A percentile compares a stretch with the other conserved stretches of the same genome.
Conservation (phyloP, 2,888 invertebrate species). For the Eristalis tenax region DNA sequence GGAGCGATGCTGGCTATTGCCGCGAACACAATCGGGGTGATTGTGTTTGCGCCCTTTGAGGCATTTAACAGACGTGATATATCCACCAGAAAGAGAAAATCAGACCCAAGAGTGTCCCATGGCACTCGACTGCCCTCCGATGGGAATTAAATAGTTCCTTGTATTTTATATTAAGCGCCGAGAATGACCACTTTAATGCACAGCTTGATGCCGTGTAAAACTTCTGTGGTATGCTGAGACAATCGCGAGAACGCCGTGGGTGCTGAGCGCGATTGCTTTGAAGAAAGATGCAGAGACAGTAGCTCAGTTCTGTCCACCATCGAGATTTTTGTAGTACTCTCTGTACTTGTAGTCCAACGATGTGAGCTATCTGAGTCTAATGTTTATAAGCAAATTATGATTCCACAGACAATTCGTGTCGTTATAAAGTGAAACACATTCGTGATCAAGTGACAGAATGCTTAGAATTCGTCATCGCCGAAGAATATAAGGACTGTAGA, state of each 20-base stretch:
- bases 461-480: too few species aligned
- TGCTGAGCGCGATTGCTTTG: too few species aligned
- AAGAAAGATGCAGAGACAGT: too few species aligned
- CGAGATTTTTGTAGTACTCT: too few species aligned
- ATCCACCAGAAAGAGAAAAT: neutral
- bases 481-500: too few species aligned
- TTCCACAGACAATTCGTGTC: too few species aligned
- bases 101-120: neutral
- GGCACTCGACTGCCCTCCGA: neutral
- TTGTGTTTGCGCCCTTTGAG: slow-evolving; percentile 7
- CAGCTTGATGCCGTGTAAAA: neutral
- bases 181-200: neutral
- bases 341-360: too few species aligned
- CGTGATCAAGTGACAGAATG: too few species aligned
- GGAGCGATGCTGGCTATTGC: neutral
- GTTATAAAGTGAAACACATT: too few species aligned
- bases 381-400: too few species aligned
- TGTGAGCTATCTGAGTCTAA: too few species aligned
- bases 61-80: neutral
- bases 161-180: neutral
- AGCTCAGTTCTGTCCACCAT: too few species aligned
- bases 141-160: neutral
- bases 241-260: neutral
- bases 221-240: neutral
- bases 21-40: slow-evolving; percentile 1